Evolutionary conservation across 37 sponge, comb jelly and placozoan species (phyloP), one percentile per base, ranked within the genome.

Genomic region (Sycon ciliatum): DNA sequence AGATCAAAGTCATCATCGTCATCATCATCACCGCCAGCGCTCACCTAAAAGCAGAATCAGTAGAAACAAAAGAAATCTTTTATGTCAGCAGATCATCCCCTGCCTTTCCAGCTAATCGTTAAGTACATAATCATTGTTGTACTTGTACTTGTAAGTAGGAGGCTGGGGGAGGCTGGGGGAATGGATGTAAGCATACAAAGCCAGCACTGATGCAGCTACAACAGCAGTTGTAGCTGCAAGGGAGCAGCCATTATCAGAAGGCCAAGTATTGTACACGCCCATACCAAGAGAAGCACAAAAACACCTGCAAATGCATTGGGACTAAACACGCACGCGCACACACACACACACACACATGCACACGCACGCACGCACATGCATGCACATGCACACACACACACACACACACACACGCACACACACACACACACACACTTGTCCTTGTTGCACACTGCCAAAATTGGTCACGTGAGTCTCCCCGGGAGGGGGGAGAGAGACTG

Each of bases 1-100:
- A 83, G 76, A 71, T 80, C 73, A 60, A 87, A 67, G 52, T 83
- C 78, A 60, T 73, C n/a, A 46, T 57, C 75, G 64, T 71, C 54
- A 37, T 38, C 24, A 53, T 18, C 56, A 22, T 3, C 13, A 60
- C 23, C 62, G 20, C 31, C 40, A 24, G 20, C 58, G 4, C 71
- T 64, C 4, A 5, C 20, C 22, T 1, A 5, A 3, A 20, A 64
- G 31, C 65, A 64, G 30, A 64, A n/a, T n/a, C n/a, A n/a, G n/a
- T n/a, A n/a, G n/a, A n/a, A n/a, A n/a, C n/a, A n/a, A n/a, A n/a
- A n/a, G n/a, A n/a, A n/a, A n/a, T n/a, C n/a, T n/a, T n/a, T n/a
- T n/a, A n/a, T n/a, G n/a, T n/a, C n/a, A n/a, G n/a, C n/a, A n/a
- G n/a, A n/a, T n/a, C n/a, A n/a, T n/a, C n/a, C n/a, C n/a, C n/a